Evolutionary conservation across 2,797 vertebrate genomes (phyloP).

Genomic region (Cryptoblepharus egeriae): DNA sequence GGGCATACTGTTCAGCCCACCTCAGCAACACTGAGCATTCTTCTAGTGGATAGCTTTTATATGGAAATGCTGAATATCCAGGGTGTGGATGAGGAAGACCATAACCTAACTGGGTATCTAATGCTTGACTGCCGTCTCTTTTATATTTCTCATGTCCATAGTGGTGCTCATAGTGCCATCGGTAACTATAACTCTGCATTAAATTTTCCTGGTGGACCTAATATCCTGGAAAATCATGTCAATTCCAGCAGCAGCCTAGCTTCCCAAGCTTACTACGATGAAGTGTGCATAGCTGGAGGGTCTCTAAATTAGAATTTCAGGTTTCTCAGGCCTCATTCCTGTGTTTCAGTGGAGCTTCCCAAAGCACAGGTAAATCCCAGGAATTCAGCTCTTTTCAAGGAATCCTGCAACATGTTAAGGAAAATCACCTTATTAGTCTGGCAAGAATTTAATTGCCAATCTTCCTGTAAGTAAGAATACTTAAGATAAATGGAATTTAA

Average conservation of each 20-base stretch:
- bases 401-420: accelerated
- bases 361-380: no score
- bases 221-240: not conserved
- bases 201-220: not conserved
- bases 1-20: not conserved
- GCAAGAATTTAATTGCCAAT: no score
- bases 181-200: not conserved
- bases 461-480: no score
- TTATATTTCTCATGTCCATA: not conserved
- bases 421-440: not conserved
- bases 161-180: not conserved
- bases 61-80: not conserved
- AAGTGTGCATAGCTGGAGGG: conserved; percentile 31
- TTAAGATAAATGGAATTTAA: no score
- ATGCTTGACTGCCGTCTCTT: conserved; percentile 14
- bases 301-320: conserved; percentile 63
- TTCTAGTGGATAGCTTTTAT: conserved; percentile 20
- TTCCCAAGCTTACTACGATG: conserved; percentile 9
- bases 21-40: not conserved
- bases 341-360: not conserved
- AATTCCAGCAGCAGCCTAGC: not conserved
- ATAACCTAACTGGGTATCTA: conserved; percentile 53
- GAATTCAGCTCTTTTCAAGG: not conserved
- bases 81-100: conserved; percentile 63
- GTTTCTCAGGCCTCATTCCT: conserved; percentile 47